A percentile compares a stretch with the other conserved stretches of the same genome.
phyloP scores from a whole-genome alignment of 2,113 vertebrate genomes.

The Nymphicus hollandicus region DNA sequence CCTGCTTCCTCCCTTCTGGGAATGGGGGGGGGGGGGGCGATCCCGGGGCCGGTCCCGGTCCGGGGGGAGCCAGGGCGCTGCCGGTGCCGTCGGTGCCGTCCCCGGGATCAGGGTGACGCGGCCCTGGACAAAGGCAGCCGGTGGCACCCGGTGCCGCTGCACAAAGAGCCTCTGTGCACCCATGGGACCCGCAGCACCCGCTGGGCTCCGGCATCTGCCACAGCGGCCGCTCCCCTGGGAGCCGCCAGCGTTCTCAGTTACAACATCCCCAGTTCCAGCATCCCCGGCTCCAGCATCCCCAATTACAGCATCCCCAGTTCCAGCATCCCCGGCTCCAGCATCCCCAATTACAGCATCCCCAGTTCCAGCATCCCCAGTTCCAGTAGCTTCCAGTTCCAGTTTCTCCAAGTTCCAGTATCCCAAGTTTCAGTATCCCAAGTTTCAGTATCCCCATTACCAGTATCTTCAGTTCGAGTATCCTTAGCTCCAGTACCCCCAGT shows the following conservation, averaged over 20 bases:
- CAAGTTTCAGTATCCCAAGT: neutral
- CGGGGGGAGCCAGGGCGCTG: too few species aligned
- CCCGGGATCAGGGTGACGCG: neutral
- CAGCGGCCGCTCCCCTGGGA: neutral
- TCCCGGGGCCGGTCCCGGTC: too few species aligned
- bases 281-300: fast-evolving
- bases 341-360: too few species aligned
- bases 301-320: neutral
- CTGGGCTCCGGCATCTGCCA: neutral
- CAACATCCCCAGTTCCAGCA: neutral
- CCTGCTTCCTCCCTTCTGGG: neutral
- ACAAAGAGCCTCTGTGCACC: slow-evolving; percentile 4
- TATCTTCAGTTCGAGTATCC: fast-evolving
- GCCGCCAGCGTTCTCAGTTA: neutral
- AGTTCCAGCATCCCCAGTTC: neutral
- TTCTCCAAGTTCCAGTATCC: neutral
- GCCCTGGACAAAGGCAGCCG: neutral
- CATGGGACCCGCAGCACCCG: neutral
- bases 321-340: fast-evolving
- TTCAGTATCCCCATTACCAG: too few species aligned
- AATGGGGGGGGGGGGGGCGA: neutral
- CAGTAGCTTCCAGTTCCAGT: too few species aligned
- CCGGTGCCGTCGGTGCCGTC: neutral
- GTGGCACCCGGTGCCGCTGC: neutral
- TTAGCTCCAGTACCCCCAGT: neutral